Base-by-base conservation (phyloP, 2,113 vertebrate genomes). In the Motacilla alba region DNA sequence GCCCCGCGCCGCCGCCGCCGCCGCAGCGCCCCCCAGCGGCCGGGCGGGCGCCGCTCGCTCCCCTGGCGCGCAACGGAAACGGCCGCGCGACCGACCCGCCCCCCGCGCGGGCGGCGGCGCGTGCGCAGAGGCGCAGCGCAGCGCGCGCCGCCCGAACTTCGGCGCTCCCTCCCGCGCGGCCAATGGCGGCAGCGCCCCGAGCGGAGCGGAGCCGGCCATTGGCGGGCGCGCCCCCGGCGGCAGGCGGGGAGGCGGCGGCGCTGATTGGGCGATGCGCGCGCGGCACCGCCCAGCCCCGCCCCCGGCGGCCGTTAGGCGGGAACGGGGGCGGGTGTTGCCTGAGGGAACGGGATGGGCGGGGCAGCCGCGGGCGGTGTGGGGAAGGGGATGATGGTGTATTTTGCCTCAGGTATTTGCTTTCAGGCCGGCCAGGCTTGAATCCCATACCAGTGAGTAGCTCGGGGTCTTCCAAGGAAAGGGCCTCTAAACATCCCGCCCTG, bases 301-400 rank as follows among this genome's bases (percentile, higher is more conserved):
- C 7, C 10, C 3, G 4, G 2, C 6, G 59, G 2, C 60, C 56
- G 67, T 83, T 55, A 6, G 63, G 74, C 35, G 33, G 53, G 79
- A 49, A 21, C 28, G n/a, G 30, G 41, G 7, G 2, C 4, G 68
- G 33, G 27, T 1, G n/a, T 6, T 10, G 7, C 10, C 28, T 3
- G 6, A 1, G 33, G 18, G 18, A 15, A 13, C 1, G 15, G 20
- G 3, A 12, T 55, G 18, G 52, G 16, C 26, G 18, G 53, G 18
- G 53, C 12, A 6, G 20, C 21, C 2, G 12, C 0, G 11, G 3
- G 1, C 4, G 2, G 5, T 2, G 15, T 8, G 10, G 7, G 10
- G 14, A 13, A 5, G 3, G 20, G 17, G 4, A 0, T 4, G 12
- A 0, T 4, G 8, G 7, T 23, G 35, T 12, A 1, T 8, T 56